Conservation (phyloP, 1,140 invertebrate genomes). For the Acyrthosiphon pisum region DNA sequence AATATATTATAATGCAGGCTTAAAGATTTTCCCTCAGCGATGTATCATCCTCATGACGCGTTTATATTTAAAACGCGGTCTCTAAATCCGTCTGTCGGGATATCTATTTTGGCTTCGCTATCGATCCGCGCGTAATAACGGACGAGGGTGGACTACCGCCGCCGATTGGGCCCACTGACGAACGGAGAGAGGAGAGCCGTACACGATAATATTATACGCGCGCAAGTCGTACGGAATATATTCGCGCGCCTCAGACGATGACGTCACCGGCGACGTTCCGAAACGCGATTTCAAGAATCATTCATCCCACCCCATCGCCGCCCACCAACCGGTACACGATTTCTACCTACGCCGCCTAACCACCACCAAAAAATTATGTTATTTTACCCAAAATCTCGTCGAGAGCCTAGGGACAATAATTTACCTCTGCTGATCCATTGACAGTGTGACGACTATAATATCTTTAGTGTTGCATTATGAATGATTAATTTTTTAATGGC, state of each 20-base stretch:
- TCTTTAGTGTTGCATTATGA: not conserved
- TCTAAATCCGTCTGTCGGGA: not conserved
- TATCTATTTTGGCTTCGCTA: constrained; percentile 8
- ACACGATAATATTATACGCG: not conserved
- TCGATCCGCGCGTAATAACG: not conserved
- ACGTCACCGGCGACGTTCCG: not conserved
- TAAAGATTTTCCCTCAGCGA: not conserved
- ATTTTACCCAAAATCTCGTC: not conserved
- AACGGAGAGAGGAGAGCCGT: not conserved
- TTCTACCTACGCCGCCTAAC: not conserved
- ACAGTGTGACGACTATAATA: not conserved
- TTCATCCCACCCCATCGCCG: not conserved
- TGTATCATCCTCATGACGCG: not conserved
- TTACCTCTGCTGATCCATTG: not conserved
- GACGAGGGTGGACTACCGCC: not conserved
- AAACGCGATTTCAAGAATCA: not conserved
- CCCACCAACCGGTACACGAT: not conserved
- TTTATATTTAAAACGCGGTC: not conserved
- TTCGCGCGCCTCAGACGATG: not conserved
- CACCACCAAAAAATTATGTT: not conserved
- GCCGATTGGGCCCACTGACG: not conserved
- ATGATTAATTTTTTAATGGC: not conserved
- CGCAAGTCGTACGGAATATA: not conserved
- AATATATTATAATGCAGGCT: not conserved
- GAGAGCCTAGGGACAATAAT: not conserved